phyloP scores from a whole-genome alignment of 2,113 vertebrate genomes.

The Dendropsophus ebraccatus region DNA sequence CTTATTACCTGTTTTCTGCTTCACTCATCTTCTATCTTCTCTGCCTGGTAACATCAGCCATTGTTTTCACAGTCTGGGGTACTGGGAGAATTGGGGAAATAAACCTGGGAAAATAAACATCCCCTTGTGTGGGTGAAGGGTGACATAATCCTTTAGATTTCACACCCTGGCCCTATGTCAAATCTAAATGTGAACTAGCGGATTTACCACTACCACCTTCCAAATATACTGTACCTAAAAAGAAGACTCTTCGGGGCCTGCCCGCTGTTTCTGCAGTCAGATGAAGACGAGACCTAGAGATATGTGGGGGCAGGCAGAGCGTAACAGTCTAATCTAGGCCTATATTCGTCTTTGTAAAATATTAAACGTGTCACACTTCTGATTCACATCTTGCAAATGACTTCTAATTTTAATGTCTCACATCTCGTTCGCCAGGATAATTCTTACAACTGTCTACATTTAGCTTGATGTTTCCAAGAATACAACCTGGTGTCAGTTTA shows the following conservation, averaged over 20 bases:
- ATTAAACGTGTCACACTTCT: neutral
- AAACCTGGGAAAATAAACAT: too few relatives aligned
- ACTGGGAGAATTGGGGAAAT: too few relatives aligned
- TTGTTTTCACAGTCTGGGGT: too few relatives aligned
- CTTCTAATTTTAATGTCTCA: conserved; percentile 26
- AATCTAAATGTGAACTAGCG: too few relatives aligned
- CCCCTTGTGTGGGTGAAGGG: too few relatives aligned
- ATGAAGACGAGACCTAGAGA: neutral
- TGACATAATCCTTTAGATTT: too few relatives aligned
- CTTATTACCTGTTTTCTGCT: too few relatives aligned
- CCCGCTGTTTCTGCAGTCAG: neutral
- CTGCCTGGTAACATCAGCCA: too few relatives aligned
- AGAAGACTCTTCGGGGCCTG: too few relatives aligned
- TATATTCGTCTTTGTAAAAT: neutral
- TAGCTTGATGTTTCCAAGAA: conserved; percentile 16
- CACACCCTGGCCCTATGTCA: too few relatives aligned
- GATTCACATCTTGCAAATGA: neutral
- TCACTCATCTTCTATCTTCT: too few relatives aligned
- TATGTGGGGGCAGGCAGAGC: neutral
- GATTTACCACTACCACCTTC: too few relatives aligned
- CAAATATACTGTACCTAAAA: neutral
- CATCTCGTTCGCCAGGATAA: conserved; percentile 3
- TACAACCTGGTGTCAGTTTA: neutral
- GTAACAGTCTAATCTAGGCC: neutral
- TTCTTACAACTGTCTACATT: conserved; percentile 7